A percentile compares a stretch with the other conserved stretches of the same genome.
These are phyloP conservation scores for Onychomys leucogaster DNA, from an alignment of 2,797 vertebrate species.

Conservation along the genomic window DNA sequence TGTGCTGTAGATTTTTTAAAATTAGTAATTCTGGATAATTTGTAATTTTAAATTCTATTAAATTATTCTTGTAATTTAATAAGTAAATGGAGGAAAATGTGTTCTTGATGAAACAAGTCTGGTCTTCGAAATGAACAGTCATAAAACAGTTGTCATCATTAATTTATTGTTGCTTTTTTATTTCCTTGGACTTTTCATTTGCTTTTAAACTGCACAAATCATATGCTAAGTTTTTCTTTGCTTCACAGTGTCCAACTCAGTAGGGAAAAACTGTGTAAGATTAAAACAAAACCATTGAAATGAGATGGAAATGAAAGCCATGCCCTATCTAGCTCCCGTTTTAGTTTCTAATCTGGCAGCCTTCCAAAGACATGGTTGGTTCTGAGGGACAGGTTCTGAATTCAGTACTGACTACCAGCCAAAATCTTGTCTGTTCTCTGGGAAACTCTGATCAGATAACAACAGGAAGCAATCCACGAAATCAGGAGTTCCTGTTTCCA, in stretches of 20 bases:
- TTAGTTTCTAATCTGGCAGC: not conserved
- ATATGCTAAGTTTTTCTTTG: not conserved
- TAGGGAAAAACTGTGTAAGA: not conserved
- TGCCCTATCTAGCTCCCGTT: not conserved
- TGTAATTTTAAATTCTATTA: not conserved
- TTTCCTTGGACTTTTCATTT: not conserved
- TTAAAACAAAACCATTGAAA: not conserved
- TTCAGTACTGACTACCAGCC: not conserved
- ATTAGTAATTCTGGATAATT: not conserved
- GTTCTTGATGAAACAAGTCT: not conserved
- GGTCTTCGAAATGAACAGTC: not conserved
- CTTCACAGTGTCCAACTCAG: not conserved
- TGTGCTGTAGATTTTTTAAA: not conserved
- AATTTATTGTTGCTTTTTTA: not conserved
- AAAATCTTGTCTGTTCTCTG: not conserved
- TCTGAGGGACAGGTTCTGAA: not conserved
- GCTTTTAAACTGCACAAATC: not conserved
- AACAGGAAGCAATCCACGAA: not conserved
- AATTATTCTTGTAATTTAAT: not conserved
- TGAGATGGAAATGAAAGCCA: not conserved
- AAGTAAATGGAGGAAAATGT: not conserved
- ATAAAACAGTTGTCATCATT: not conserved
- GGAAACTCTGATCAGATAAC: not conserved
- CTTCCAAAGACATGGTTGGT: not conserved
- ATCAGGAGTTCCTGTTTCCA: not conserved